A percentile compares a stretch with the other conserved stretches of the same genome.
These are phyloP conservation scores for Dasyurus viverrinus DNA, from an alignment of 2,113 vertebrate species.

Conservation along the genomic window DNA sequence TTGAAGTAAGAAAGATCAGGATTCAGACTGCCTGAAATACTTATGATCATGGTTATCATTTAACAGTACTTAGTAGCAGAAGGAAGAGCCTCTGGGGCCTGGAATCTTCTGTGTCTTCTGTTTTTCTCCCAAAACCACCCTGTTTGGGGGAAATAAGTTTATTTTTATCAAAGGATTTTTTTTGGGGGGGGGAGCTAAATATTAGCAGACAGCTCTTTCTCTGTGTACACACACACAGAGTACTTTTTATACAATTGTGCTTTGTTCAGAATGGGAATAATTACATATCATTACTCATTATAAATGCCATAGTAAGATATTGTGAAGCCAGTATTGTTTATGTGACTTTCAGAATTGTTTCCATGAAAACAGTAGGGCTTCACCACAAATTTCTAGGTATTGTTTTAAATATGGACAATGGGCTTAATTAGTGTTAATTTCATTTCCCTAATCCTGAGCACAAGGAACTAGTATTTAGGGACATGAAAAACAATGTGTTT, in stretches of 20 bases:
- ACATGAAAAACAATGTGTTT: conserved; percentile 7
- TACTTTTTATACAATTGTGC: background rate
- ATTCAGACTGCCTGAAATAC: background rate
- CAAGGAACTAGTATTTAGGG: background rate
- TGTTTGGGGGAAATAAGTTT: background rate
- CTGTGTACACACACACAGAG: background rate
- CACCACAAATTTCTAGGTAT: background rate
- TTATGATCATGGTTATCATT: background rate
- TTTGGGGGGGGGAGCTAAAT: background rate
- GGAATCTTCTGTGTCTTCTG: background rate
- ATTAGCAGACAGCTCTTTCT: background rate
- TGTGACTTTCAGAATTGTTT: conserved; percentile 38
- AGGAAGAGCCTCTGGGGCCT: too few relatives aligned
- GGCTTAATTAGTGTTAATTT: conserved; percentile 11
- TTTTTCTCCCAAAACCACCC: background rate
- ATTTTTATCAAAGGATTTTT: background rate
- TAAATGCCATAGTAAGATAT: background rate
- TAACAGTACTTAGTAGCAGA: background rate
- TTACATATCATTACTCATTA: background rate
- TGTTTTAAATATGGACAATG: background rate
- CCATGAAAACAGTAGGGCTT: conserved; percentile 27
- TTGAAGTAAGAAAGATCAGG: background rate
- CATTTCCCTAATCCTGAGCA: background rate
- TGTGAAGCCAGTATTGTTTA: conserved; percentile 31
- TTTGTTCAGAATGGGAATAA: conserved; percentile 4